Base-by-base conservation (phyloP, 2,797 vertebrate genomes). In the Cyprinodon diabolis region DNA sequence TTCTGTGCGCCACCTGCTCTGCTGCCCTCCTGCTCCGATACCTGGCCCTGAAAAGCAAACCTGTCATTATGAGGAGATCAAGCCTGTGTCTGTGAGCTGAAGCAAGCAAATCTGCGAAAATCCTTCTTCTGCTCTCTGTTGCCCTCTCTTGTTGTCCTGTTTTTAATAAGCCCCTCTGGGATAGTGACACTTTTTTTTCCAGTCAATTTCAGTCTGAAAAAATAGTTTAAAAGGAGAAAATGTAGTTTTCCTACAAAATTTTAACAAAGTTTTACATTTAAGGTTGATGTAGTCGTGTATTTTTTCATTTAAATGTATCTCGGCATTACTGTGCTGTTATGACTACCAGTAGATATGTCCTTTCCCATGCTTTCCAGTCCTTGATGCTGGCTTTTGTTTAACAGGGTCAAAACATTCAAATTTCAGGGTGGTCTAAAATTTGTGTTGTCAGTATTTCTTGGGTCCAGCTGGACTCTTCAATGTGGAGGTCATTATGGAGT, bases 1-100 rank as follows among this genome's bases (percentile, higher is more conserved):
- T 78, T 86, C 80, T 72, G 68, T 56, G 57, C 37, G 47, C 87
- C 92, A 93, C 90, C 91, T 93, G 92, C 84, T 92, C 80, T 70
- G 73, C 74, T 81, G 81, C 71, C 91, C 84, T 84, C 77, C 84
- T 87, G 86, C 81, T 74, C 78, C 11, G 54, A 45, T 83, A 76
- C 85, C 78, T 85, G 86, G 87, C 84, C 77, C 77, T 60, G 55
- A 49, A 77, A 84, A 67, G 72, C 79, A 73, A 82, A 82, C 65
- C 78, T 89, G 86, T 80, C 87, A 73, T 87, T 73, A 78, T 86
- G 45, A 62, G 40, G 66, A 81, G 80, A 90, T 84, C 75, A 69
- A 57, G 66, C 35, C 3, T 70, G 63, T 66, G 56, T 23, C 19
- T 74, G 55, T 52, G 63, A 48, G 77, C 66, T 76, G 74, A 58